These are phyloP conservation scores for Phymatocera aterrima DNA, from an alignment of 2,888 invertebrate genomes.

Conservation along the genomic window DNA sequence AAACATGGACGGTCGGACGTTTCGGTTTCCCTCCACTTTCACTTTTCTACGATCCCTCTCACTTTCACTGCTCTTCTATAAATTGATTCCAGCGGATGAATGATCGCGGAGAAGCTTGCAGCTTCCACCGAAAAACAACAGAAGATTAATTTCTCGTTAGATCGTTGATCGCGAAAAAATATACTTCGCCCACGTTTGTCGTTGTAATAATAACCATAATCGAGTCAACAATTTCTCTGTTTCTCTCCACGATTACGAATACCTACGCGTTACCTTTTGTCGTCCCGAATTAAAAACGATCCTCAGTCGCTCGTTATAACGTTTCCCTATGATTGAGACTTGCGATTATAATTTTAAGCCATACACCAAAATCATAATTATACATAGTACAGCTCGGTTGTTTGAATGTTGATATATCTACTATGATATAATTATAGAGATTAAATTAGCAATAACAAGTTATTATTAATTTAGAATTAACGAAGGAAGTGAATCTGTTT, in stretches of 20 bases:
- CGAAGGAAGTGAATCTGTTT: constrained; percentile 14
- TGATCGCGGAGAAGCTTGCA: not conserved
- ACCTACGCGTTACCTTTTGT: not conserved
- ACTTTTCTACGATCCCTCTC: not conserved
- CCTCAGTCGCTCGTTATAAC: too few species aligned
- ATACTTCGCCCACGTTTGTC: too few species aligned
- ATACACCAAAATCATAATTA: constrained; percentile 24
- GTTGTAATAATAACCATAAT: too few species aligned
- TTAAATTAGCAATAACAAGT: too few species aligned
- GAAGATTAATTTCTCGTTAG: not conserved
- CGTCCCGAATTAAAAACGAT: not conserved
- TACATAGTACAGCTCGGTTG: not conserved
- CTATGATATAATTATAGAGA: not conserved
- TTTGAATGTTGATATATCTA: not conserved
- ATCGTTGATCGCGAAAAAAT: too few species aligned
- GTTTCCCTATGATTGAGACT: too few species aligned
- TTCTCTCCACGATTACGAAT: too few species aligned
- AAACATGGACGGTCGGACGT: too few species aligned
- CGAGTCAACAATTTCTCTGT: too few species aligned
- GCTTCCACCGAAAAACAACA: not conserved
- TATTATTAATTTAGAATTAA: not conserved
- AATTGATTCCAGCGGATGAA: not conserved
- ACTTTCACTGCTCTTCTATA: not conserved
- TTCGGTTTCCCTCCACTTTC: not conserved
- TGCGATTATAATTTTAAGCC: constrained; percentile 22